phyloP scores from a whole-genome alignment of 2,797 vertebrate species.

The Ctenochaetus hawaiiensis region DNA sequence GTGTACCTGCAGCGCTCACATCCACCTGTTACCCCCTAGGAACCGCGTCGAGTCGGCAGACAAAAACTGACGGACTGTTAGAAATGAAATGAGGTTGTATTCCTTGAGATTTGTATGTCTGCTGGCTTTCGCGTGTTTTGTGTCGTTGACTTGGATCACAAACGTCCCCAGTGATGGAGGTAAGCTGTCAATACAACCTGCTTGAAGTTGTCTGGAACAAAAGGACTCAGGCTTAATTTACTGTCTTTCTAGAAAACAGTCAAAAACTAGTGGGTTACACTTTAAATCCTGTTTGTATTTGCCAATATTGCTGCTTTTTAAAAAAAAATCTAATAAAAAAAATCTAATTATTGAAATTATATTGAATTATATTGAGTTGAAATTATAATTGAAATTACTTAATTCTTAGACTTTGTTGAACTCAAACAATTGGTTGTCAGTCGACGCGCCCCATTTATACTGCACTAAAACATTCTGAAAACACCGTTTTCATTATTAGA shows the following conservation, averaged over 20 bases:
- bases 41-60: background rate
- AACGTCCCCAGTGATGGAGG: constrained; percentile 45
- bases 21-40: constrained; percentile 9
- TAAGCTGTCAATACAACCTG: constrained; percentile 39
- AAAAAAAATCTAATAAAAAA: no score
- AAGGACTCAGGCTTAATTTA: background rate
- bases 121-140: constrained; percentile 42
- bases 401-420: no score
- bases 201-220: no score
- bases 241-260: background rate
- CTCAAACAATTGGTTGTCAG: no score
- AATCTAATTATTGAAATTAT: no score
- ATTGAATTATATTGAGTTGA: no score
- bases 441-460: no score
- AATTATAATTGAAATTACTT: no score
- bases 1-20: constrained; percentile 23
- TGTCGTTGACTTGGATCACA: constrained; percentile 65
- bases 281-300: background rate
- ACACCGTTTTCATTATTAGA: no score
- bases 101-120: constrained; percentile 50
- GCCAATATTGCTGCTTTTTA: no score
- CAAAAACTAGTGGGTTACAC: background rate
- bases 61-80: background rate
- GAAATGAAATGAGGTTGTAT: constrained; percentile 72
- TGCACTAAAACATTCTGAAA: no score